A percentile compares a stretch with the other conserved stretches of the same genome.
phyloP scores from a whole-genome alignment of 2,113 vertebrate genomes.

The Nanger granti region DNA sequence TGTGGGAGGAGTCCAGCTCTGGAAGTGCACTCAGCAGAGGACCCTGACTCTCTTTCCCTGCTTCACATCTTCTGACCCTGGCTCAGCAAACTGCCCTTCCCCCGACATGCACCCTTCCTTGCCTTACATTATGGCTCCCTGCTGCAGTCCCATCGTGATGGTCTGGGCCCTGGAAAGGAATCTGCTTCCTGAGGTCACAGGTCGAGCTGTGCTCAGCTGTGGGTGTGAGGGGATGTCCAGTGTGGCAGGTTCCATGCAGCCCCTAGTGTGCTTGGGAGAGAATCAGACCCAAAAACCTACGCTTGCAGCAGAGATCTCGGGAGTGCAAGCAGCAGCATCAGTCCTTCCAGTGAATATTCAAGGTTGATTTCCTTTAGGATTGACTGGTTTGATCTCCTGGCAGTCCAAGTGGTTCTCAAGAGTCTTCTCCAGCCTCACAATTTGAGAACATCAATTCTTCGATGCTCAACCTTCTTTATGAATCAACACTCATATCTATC shows the following conservation, averaged over 20 bases:
- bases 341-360: neutral
- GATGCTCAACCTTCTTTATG: neutral
- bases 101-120: neutral
- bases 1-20: neutral
- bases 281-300: fast-evolving
- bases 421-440: neutral
- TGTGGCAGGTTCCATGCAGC: neutral
- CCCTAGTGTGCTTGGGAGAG: neutral
- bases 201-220: neutral
- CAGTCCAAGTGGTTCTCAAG: neutral
- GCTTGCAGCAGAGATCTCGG: neutral
- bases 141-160: neutral
- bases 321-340: neutral
- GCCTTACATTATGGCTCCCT: neutral
- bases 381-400: neutral
- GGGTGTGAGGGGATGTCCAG: neutral
- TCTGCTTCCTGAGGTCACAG: neutral
- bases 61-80: neutral
- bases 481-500: neutral
- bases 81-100: neutral
- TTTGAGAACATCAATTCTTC: neutral
- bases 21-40: too few relatives aligned
- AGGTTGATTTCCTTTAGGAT: neutral
- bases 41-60: neutral
- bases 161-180: neutral